phyloP scores from a whole-genome alignment of 2,797 vertebrate species.

The Propithecus perrieri region DNA sequence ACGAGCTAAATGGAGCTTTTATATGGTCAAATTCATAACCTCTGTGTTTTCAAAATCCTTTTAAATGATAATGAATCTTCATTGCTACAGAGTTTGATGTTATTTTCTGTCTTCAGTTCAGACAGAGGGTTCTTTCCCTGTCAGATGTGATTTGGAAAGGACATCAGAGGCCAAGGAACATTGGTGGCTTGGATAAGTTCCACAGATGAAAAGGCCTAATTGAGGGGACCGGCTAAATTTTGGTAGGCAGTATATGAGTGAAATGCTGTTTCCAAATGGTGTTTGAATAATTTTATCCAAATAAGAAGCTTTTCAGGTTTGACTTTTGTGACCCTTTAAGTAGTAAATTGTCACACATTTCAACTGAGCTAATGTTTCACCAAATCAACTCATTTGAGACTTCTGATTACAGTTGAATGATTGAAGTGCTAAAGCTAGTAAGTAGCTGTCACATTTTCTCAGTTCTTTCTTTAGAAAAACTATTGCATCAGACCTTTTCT shows the following conservation, averaged over 20 bases:
- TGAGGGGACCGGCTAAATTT: slow-evolving; percentile 58
- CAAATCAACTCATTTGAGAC: slow-evolving; percentile 46
- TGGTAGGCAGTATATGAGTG: slow-evolving; percentile 43
- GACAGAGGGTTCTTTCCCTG: slow-evolving; percentile 59
- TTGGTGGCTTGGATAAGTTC: slow-evolving; percentile 69
- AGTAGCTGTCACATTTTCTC: not conserved
- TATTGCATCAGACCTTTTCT: not conserved
- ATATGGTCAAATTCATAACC: slow-evolving; percentile 73
- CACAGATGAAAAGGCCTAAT: slow-evolving; percentile 69
- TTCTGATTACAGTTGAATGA: slow-evolving; percentile 53
- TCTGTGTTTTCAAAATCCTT: slow-evolving; percentile 75
- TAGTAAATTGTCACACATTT: slow-evolving; percentile 65
- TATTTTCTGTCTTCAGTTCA: slow-evolving; percentile 67
- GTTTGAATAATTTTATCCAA: slow-evolving; percentile 64
- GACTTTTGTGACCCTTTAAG: slow-evolving; percentile 64
- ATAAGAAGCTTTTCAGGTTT: slow-evolving; percentile 66
- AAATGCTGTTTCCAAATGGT: slow-evolving; percentile 56
- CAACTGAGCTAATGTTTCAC: slow-evolving; percentile 59
- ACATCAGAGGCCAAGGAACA: slow-evolving; percentile 67
- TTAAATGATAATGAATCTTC: slow-evolving; percentile 73
- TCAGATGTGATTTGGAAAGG: slow-evolving; percentile 73
- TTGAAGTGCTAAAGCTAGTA: slow-evolving; percentile 42
- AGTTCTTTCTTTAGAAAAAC: not conserved
- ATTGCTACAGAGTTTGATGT: slow-evolving; percentile 66
- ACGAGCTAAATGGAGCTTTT: slow-evolving; percentile 72